Percentiles rank a stretch among this genome's conserved stretches.
phyloP scores from a whole-genome alignment of 1,140 invertebrate species.

The roundworm (Caenorhabditis elegans) region WBcel235 BX284602.5:8490001-8490500 shows the following conservation, averaged over 20 bases:
- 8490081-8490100: slow-evolving; percentile 43
- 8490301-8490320: slow-evolving; percentile 4
- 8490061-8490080: slow-evolving; percentile 54
- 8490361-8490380: neutral
- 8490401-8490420: slow-evolving; percentile 50
- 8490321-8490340: neutral
- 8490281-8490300: neutral
- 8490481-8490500: slow-evolving; percentile 25
- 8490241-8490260: slow-evolving; percentile 15
- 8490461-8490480: slow-evolving; percentile 33
- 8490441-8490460: slow-evolving; percentile 53
- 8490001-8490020: too few relatives aligned
- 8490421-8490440: slow-evolving; percentile 58
- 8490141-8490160: neutral
- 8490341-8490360: neutral
- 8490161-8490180: neutral
- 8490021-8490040: too few relatives aligned
- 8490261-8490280: slow-evolving; percentile 10
- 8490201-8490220: neutral
- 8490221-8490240: too few relatives aligned
- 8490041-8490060: slow-evolving; percentile 23
- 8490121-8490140: neutral
- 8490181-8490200: neutral
- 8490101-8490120: neutral
- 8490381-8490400: slow-evolving; percentile 2